Base-by-base conservation (phyloP, 2,113 vertebrate genomes). In the Gnathonemus longibarbis region DNA sequence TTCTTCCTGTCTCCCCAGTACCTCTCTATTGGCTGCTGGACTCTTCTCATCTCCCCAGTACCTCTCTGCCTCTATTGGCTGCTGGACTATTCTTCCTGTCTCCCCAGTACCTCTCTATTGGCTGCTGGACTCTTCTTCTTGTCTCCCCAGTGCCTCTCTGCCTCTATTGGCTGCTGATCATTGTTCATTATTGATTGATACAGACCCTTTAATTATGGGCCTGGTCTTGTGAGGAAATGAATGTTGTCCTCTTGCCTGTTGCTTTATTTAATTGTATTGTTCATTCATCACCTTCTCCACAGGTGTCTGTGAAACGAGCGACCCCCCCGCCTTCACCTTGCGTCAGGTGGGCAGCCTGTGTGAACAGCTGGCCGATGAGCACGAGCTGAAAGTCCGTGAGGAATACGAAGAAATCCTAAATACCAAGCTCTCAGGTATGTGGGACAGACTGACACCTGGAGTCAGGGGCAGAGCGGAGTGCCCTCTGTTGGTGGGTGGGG, bases 321-420 rank as follows among this genome's bases (percentile, higher is more conserved):
- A 98, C 94, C 97, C 97, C 94, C 97, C 97, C 90, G 96, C 96
- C 49, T 98, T 98, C 93, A 97, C 97, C 13, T 96, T 98, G 94
- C 96, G 96, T 92, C 97, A 98, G 95, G 97, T 98, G 93, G 96
- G 97, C 94, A 96, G 96, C 94, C 96, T 98, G 93, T 97, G 97
- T 70, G 97, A 98, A 93, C 96, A 97, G 83, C 95, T 98, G 89
- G 95, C 97, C 89, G 97, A 97, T 96, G 97, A 97, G 94, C 97
- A 98, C 15, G 97, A 98, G 95, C 97, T 97, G 93, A 97, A 97
- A 94, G 97, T 98, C 92, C 96, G 97, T 88, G 97, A 98, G 95
- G 97, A 98, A 91, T 98, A 98, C 45, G 97, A 98, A 95, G 97
- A 98, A 92, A 97, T 97, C 93, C 96, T 98, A 90, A 97, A 97